Evolutionary conservation across 2,888 invertebrate genomes (phyloP), one percentile per base, ranked within the genome.

Genomic region (Diarsia rubi): DNA sequence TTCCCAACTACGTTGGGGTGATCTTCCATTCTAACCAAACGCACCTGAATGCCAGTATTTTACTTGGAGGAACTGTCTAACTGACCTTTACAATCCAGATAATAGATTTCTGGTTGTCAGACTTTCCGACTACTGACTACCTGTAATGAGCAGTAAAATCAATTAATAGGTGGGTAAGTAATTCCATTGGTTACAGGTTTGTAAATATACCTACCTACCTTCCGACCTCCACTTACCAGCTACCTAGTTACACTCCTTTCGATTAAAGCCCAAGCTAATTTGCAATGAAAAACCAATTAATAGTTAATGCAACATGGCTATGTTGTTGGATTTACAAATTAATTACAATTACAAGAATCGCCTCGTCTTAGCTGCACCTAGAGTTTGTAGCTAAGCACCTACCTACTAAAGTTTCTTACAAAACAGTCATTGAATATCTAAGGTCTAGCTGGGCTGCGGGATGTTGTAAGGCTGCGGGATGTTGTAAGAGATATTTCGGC

Each of bases 251-350:
- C 75, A 42, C 24, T 78, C 19, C n/a, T 44, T 49, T 44, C 47
- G 31, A 79, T 54, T 72, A 63, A 45, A 47, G 2, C n/a, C 9
- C 31, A 64, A 76, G 63, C 63, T 73, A 80, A 77, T 77, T 79
- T 73, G 80, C 73, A 80, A 77, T 77, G 59, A 77, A 73, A 77
- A 77, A 64, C 24, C 42, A 79, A 62, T 76, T 72, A 76, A 79
- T 79, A 79, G 75, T 47, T 70, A 79, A 62, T 62, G 72, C 71
- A 79, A 79, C 19, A 79, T 27, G 3, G 45, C 44, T 74, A 52
- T 42, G 47, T 52, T 24, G 63, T 37, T 47, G 14, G 47, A 37
- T 54, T 79, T 73, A 44, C 31, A 59, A 77, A 79, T 73, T 63
- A 73, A 64, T 73, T 63, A 72, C 37, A 54, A 31, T 62, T 76